Base-by-base conservation (phyloP, 1,140 invertebrate species). In the Drosophila simulans region DNA sequence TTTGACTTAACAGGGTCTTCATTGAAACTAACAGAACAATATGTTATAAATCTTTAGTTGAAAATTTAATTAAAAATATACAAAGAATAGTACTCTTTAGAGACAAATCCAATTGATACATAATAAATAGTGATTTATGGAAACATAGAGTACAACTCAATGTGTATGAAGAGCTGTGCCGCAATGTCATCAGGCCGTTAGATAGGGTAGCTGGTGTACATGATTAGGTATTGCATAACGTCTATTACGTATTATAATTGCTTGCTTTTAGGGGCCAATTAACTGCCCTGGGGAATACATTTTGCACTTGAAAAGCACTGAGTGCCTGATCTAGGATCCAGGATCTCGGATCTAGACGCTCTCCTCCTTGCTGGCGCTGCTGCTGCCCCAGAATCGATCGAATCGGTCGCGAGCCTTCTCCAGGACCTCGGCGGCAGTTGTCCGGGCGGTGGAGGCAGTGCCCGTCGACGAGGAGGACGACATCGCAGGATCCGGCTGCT, bases 381-480 rank as follows among this genome's bases (percentile, higher is more conserved):
- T 80, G 71, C 49, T 69, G 55, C 96, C 96, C 97, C 97, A 98
- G 92, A 97, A 97, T 81, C 97, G 95, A 93, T 97, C 96, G 82
- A 97, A 97, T 63, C 96, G 95, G 91, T 95, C 96, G 62, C 96
- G 95, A 69, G 97, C 96, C 80, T 96, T 95, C 86, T 97, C 96
- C 25, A 97, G 93, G 25, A 97, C 95, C 79, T 97, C 96, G 20
- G 95, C 95, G 5, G 96, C 96, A 77, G 95, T 76, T 86, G 93
- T 92, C 92, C 94, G 89, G 35, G 83, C 93, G 52, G 62, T 93
- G 91, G 85, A 77, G 83, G 68, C 93, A 92, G 81, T 80, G 42
- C 76, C 70, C n/a, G 73, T 68, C 42, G 86, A 85, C 53, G 88
- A 86, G 31, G 90, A 84, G 34, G 89, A 86, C 54, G 83, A 72